Evolutionary conservation across 1,140 invertebrate genomes (phyloP), one percentile per base, ranked within the genome.

Genomic region (Drosophila albomicans): DNA sequence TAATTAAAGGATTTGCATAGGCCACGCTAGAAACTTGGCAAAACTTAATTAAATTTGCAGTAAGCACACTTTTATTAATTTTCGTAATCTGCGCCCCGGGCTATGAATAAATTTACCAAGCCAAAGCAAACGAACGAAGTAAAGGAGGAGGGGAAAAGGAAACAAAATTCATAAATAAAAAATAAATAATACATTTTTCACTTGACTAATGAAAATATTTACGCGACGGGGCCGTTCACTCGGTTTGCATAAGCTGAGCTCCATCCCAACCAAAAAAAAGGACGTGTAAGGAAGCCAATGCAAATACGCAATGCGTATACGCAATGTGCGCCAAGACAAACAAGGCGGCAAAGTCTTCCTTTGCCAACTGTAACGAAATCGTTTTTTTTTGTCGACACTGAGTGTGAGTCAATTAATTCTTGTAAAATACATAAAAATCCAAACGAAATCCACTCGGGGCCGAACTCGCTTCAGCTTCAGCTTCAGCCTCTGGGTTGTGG

Each of bases 121-220:
- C 48, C 15, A 5, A 49, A 8, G 15, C 43, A 25, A 46, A 10
- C 46, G 65, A 15, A 57, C 62, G 32, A 63, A 4, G 3, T 43
- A n/a, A n/a, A 3, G 25, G n/a, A 7, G 28, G 2, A 13, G 48
- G 52, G 25, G 49, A 67, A 57, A 73, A 67, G 13, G 38, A 67
- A 70, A 59, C 61, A 65, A 74, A 87, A 77, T 85, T 75, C 84
- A 88, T 81, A 84, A 88, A 81, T 81, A 63, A 52, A 63, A 7
- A 79, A 80, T 89, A 54, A 43, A 64, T 64, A 64, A 64, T 54
- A 64, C 25, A 81, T 75, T 79, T 84, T 88, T 58, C 85, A 85
- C 78, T 85, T 79, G 81, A 84, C 80, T 89, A 89, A 84, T 84
- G 74, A 88, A 88, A 88, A 88, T 89, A 76, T 89, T 89, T 85